A percentile compares a stretch with the other conserved stretches of the same genome.
These are phyloP conservation scores for Hoplodrina ambigua DNA, from an alignment of 2,888 invertebrate genomes.

Conservation along the genomic window DNA sequence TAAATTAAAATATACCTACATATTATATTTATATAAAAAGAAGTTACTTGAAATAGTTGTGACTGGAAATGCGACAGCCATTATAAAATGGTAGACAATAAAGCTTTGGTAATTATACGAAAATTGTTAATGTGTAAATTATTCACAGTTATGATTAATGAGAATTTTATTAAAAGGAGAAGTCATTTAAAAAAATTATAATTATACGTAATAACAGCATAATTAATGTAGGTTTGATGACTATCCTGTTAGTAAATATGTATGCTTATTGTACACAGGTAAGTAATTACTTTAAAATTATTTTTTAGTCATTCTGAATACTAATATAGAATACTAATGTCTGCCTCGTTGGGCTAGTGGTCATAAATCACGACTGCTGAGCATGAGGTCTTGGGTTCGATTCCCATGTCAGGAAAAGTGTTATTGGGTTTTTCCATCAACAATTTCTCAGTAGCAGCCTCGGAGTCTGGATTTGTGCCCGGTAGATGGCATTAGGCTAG, in stretches of 20 bases:
- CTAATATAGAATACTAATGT: too few relatives aligned
- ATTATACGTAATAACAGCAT: slow-evolving; percentile 3
- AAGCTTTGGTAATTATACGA: slow-evolving; percentile 39
- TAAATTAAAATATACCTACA: slow-evolving; percentile 51
- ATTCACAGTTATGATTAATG: slow-evolving; percentile 54
- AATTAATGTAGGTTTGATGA: slow-evolving; percentile 39
- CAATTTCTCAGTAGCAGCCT: too few relatives aligned
- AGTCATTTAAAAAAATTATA: slow-evolving; percentile 16
- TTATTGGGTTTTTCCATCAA: too few relatives aligned
- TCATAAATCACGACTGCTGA: too few relatives aligned
- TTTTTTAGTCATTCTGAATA: too few relatives aligned
- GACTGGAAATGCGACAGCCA: slow-evolving; percentile 23
- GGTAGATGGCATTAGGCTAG: too few relatives aligned
- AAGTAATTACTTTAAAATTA: too few relatives aligned
- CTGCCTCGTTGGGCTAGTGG: too few relatives aligned
- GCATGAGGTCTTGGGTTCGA: too few relatives aligned
- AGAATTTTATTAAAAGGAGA: slow-evolving; percentile 30
- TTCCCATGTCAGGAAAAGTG: too few relatives aligned
- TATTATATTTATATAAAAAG: slow-evolving; percentile 21
- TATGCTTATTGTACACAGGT: too few relatives aligned
- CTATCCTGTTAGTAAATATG: slow-evolving; percentile 1
- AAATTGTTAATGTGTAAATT: slow-evolving; percentile 55
- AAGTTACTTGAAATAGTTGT: slow-evolving; percentile 36
- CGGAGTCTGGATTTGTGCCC: too few relatives aligned
- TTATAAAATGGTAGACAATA: slow-evolving; percentile 37